phyloP scores from a whole-genome alignment of 1,140 invertebrate genomes.

The Lineus longissimus region DNA sequence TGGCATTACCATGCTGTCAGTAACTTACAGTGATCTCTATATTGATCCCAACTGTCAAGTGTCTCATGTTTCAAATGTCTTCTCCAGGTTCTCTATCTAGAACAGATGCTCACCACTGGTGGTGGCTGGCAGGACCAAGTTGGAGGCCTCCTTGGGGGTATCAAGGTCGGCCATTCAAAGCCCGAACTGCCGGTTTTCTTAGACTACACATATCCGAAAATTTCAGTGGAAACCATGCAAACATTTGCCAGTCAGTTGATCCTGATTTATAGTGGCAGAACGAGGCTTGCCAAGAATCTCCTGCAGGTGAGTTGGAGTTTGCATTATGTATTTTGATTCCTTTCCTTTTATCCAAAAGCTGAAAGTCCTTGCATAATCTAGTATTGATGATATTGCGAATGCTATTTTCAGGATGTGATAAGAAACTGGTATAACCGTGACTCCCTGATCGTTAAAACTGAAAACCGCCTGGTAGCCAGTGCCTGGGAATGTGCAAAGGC shows the following conservation, averaged over 20 bases:
- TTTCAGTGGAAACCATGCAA: constrained; percentile 37
- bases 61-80: constrained; percentile 1
- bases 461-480: constrained; percentile 43
- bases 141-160: constrained; percentile 55
- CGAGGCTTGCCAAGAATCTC: constrained; percentile 59
- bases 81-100: constrained; percentile 55
- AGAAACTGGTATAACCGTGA: constrained; percentile 59
- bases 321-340: no score
- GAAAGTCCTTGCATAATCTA: neutral
- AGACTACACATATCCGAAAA: constrained; percentile 36
- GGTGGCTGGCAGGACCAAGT: constrained; percentile 63
- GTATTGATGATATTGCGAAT: neutral
- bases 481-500: constrained; percentile 46
- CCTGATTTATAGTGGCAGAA: constrained; percentile 59
- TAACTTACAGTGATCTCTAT: neutral
- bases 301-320: constrained; percentile 45
- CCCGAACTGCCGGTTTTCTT: constrained; percentile 50
- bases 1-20: neutral
- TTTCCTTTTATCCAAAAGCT: neutral
- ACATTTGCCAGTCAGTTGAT: constrained; percentile 52
- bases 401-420: constrained; percentile 54
- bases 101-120: constrained; percentile 59
- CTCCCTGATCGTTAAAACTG: constrained; percentile 48
- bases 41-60: no score
- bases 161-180: constrained; percentile 51